These are phyloP conservation scores for Adineta ricciae DNA, from an alignment of 2,888 invertebrate species.

Conservation along the genomic window DNA sequence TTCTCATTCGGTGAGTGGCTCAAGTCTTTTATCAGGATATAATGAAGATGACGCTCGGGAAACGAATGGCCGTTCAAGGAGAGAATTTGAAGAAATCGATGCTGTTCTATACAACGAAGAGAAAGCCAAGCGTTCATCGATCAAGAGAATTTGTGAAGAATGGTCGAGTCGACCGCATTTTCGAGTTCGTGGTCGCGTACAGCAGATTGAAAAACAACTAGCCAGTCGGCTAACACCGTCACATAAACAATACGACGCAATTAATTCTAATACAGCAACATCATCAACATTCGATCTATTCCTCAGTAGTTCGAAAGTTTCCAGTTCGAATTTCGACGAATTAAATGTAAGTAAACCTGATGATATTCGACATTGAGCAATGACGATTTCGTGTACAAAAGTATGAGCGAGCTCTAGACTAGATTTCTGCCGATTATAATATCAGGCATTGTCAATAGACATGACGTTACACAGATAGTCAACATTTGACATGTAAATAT, in stretches of 20 bases:
- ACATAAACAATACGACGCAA: background rate
- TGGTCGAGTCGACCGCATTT: conserved; percentile 20
- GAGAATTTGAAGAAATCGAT: conserved; percentile 16
- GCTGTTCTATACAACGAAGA: background rate
- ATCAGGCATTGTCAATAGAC: too few species aligned
- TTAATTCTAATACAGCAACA: background rate
- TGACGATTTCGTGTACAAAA: too few species aligned
- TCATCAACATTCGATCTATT: background rate
- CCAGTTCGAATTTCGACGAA: background rate
- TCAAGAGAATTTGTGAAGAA: conserved; percentile 7
- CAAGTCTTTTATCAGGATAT: conserved; percentile 12
- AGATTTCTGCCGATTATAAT: too few species aligned
- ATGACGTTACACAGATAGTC: too few species aligned
- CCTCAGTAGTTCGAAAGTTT: background rate
- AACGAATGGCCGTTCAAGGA: background rate
- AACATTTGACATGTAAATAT: too few species aligned
- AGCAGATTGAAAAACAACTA: background rate
- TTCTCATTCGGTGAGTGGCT: conserved; percentile 7
- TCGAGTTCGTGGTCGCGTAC: background rate
- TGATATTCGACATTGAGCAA: too few species aligned
- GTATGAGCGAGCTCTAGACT: too few species aligned
- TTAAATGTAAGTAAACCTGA: background rate
- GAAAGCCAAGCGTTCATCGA: background rate
- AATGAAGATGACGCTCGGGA: conserved; percentile 20
- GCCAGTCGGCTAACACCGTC: background rate